Evolutionary conservation across 2,888 invertebrate species (phyloP), one percentile per base, ranked within the genome.

Genomic region (Agrotis exclamationis): DNA sequence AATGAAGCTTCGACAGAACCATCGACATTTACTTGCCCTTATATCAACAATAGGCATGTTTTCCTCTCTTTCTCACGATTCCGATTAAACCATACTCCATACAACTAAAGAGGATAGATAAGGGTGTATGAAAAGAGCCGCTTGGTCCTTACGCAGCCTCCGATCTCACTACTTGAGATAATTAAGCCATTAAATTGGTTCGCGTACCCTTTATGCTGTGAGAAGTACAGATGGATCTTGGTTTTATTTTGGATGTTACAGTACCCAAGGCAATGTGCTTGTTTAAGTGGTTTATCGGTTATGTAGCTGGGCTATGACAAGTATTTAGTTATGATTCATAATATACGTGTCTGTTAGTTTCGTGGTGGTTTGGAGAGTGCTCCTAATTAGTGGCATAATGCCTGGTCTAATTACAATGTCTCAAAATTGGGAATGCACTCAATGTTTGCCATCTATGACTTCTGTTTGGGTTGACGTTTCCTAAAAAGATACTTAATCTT

Each of bases 101-200:
- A 79, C 83, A 83, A 85, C 84, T 86, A 85, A 86, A 87, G 82
- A 76, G 82, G 77, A 86, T 87, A 89, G 91, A 92, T 92, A 91
- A 90, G 82, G 84, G 76, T 76, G 78, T 85, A 86, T 86, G 86
- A 87, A 85, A 82, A 75, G 84, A 65, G 77, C 81, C 78, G 82
- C 85, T 85, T 80, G 87, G 88, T 88, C 87, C 87, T 91, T 86
- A 90, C 89, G 87, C 82, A 86, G 85, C 80, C 86, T 86, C 86
- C 87, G 89, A 92, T 92, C 90, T 88, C 84, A 87, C 91, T 93
- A 93, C 93, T 94, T 90, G 92, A 94, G 93, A 93, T 95, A 95
- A 96, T 95, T 93, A 94, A 94, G 93, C 92, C 92, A 94, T 95
- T 94, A 94, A 92, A 93, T 93, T 90, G 90, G 90, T 90, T 88